These are phyloP conservation scores for Scaptomyza hsui DNA, from an alignment of 1,140 invertebrate genomes.

Conservation along the genomic window DNA sequence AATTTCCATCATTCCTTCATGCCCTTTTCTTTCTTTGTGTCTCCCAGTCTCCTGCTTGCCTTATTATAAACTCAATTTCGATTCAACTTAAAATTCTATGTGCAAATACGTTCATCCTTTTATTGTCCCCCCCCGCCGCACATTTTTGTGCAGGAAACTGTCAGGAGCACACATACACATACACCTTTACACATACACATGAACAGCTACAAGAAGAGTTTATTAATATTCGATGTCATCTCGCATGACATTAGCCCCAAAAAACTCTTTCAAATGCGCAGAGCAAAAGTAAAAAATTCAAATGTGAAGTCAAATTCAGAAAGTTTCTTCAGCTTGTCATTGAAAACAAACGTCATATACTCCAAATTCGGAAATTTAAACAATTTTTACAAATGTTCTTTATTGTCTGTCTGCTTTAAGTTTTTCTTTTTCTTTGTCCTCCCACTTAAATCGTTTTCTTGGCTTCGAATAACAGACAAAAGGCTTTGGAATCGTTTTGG, in stretches of 20 bases:
- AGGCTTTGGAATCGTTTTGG: background rate
- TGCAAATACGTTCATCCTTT: conserved; percentile 34
- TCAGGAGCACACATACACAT: conserved; percentile 21
- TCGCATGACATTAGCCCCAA: background rate
- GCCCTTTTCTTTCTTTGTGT: background rate
- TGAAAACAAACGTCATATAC: too few species aligned
- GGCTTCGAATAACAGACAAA: background rate
- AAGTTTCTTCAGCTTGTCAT: too few species aligned
- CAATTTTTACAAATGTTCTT: too few species aligned
- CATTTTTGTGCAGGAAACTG: conserved; percentile 55
- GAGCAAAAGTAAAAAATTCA: conserved; percentile 11
- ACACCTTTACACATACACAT: conserved; percentile 21
- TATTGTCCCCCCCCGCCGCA: conserved; percentile 8
- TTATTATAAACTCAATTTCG: conserved; percentile 45
- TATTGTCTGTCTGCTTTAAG: background rate
- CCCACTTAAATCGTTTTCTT: background rate
- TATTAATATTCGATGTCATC: conserved; percentile 51
- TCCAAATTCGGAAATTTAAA: too few species aligned
- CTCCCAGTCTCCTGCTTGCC: conserved; percentile 13
- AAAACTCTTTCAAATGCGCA: background rate
- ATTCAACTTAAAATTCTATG: conserved; percentile 40
- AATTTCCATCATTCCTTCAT: background rate
- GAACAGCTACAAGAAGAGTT: conserved; percentile 4
- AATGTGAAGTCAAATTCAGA: conserved; percentile 8
- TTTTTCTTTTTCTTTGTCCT: too few species aligned